Conservation (phyloP, 2,113 vertebrate genomes). For the Ophthalmolycus amberensis region DNA sequence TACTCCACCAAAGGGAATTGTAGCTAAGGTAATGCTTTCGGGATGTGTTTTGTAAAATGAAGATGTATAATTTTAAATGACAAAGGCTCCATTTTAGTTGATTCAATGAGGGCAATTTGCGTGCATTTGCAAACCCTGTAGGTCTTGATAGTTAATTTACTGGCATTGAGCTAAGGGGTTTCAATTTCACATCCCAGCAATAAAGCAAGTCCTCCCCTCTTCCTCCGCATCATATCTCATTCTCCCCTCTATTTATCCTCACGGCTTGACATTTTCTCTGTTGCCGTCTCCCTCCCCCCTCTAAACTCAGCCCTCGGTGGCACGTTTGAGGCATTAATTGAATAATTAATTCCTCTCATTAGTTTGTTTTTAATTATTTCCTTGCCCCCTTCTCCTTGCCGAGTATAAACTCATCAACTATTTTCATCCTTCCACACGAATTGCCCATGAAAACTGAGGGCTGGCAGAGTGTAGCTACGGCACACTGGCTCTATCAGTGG, state of each 20-base stretch:
- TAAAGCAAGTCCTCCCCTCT: constrained; percentile 59
- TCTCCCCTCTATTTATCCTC: constrained; percentile 70
- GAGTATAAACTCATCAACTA: constrained; percentile 73
- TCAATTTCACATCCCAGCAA: constrained; percentile 74
- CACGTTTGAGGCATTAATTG: constrained; percentile 80
- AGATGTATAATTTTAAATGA: constrained; percentile 68
- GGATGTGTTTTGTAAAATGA: constrained; percentile 41
- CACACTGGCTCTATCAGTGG: constrained; percentile 66
- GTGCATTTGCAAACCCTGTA: constrained; percentile 49
- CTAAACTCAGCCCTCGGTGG: constrained; percentile 56
- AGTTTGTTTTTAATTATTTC: constrained; percentile 83
- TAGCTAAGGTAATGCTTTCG: constrained; percentile 57
- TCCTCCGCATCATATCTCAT: constrained; percentile 61
- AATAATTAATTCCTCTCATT: constrained; percentile 83
- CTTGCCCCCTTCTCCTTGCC: constrained; percentile 56
- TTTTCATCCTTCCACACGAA: constrained; percentile 76
- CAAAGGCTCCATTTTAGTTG: constrained; percentile 66
- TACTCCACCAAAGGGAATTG: constrained; percentile 32
- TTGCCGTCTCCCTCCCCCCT: constrained; percentile 59
- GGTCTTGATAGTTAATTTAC: constrained; percentile 73
- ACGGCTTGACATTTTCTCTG: constrained; percentile 71
- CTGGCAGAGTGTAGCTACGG: constrained; percentile 57
- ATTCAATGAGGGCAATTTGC: constrained; percentile 67
- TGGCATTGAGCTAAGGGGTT: constrained; percentile 69
- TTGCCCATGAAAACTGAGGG: constrained; percentile 73